Evolutionary conservation across 2,113 vertebrate species (phyloP).

Genomic region (Plecotus auritus): DNA sequence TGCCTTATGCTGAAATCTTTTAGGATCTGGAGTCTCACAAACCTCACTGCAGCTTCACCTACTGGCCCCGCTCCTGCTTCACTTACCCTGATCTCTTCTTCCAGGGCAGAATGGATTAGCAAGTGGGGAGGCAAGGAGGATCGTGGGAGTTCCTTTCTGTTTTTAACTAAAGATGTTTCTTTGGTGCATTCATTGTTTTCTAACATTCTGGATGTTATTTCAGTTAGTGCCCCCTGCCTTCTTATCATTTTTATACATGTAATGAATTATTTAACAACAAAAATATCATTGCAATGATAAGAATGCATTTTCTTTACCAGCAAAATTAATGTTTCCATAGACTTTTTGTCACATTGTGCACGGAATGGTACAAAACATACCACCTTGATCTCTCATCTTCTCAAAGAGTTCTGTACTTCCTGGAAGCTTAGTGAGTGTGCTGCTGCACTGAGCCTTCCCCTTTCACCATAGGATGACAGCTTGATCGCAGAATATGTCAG

Average conservation of each 20-base stretch:
- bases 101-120: not conserved
- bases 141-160: not conserved
- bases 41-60: not conserved
- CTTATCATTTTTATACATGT: not conserved
- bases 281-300: not conserved
- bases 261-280: not conserved
- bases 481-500: not conserved
- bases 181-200: not conserved
- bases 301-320: not conserved
- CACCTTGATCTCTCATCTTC: not conserved
- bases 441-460: not conserved
- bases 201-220: not conserved
- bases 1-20: not conserved
- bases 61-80: not conserved
- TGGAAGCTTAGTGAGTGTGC: not conserved
- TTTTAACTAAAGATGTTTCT: not conserved
- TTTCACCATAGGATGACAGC: not conserved
- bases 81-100: not conserved
- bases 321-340: not conserved
- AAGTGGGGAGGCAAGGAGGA: not conserved
- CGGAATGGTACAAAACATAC: not conserved
- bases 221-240: not conserved
- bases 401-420: not conserved
- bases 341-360: not conserved
- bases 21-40: not conserved